Percentiles rank a stretch among this genome's conserved stretches.
These are phyloP conservation scores for Lingula anatina DNA, from an alignment of 2,888 invertebrate genomes.

Conservation along the genomic window DNA sequence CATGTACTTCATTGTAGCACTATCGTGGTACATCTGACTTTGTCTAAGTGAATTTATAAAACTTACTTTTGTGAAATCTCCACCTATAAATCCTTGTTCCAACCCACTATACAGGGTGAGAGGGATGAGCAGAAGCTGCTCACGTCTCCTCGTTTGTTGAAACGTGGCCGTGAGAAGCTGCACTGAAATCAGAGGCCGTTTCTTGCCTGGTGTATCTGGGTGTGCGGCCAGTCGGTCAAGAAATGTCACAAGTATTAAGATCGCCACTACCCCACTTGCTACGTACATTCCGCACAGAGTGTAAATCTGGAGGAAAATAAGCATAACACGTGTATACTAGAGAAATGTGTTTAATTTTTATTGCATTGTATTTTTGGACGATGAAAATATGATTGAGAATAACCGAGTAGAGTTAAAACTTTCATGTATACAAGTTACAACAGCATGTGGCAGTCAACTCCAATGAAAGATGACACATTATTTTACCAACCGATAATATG, in stretches of 20 bases:
- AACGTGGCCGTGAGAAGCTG: conserved; percentile 63
- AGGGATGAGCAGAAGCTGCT: conserved; percentile 88
- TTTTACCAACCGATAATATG: too few species aligned
- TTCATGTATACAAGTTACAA: too few species aligned
- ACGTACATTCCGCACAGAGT: conserved; percentile 85
- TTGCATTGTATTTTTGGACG: too few species aligned
- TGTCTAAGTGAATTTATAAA: too few species aligned
- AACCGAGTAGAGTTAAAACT: too few species aligned
- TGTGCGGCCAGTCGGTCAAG: conserved; percentile 62
- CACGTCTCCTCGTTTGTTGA: conserved; percentile 77
- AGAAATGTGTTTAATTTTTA: too few species aligned
- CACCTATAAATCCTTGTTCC: conserved; percentile 94
- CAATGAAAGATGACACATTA: too few species aligned
- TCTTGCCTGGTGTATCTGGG: conserved; percentile 17
- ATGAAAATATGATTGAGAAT: too few species aligned
- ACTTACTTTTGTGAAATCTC: conserved; percentile 58
- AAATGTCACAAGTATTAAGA: conserved; percentile 77
- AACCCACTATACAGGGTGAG: conserved; percentile 95
- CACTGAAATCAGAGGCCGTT: conserved; percentile 20
- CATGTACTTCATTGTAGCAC: too few species aligned
- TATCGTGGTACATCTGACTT: too few species aligned
- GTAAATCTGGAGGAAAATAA: conserved; percentile 76
- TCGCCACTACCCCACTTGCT: conserved; percentile 78
- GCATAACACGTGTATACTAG: too few species aligned
- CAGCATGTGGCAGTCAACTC: too few species aligned